Evolutionary conservation across 2,797 vertebrate species (phyloP).

Genomic region (Amazona finschi): DNA sequence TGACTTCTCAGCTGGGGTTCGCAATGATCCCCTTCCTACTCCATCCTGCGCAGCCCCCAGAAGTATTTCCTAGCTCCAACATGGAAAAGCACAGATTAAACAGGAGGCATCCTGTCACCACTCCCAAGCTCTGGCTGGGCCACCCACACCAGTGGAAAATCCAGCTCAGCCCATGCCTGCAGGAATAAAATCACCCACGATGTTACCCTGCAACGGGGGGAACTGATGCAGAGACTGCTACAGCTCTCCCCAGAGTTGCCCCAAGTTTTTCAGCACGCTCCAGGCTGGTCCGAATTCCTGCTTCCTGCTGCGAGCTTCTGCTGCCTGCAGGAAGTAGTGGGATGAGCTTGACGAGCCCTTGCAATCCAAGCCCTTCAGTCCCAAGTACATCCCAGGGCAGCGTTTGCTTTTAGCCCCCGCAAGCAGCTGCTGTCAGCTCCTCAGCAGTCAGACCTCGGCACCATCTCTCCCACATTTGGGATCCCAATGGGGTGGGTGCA

Average conservation of each 20-base stretch:
- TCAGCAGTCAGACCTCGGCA: not conserved
- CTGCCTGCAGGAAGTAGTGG: not conserved
- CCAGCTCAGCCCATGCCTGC: not conserved
- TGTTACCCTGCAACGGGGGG: not conserved
- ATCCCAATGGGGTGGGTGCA: not conserved
- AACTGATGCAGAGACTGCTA: not conserved
- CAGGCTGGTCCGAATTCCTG: not conserved
- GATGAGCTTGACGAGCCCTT: not conserved
- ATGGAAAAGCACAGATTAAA: not conserved
- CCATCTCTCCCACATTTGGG: not conserved
- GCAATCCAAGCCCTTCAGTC: not conserved
- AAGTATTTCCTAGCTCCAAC: not conserved
- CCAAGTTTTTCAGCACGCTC: not conserved
- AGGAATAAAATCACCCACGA: not conserved
- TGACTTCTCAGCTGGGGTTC: not conserved
- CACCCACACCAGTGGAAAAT: not conserved
- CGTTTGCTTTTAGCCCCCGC: not conserved
- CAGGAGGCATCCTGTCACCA: not conserved
- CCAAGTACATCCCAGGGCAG: not conserved
- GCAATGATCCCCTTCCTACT: not conserved
- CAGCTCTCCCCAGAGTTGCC: not conserved
- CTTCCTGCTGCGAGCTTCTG: not conserved
- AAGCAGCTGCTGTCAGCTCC: constrained; percentile 18
- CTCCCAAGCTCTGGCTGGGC: not conserved
- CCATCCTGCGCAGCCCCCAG: not conserved